Base-by-base conservation (phyloP, 2,113 vertebrate species). In the Salvelinus fontinalis region DNA sequence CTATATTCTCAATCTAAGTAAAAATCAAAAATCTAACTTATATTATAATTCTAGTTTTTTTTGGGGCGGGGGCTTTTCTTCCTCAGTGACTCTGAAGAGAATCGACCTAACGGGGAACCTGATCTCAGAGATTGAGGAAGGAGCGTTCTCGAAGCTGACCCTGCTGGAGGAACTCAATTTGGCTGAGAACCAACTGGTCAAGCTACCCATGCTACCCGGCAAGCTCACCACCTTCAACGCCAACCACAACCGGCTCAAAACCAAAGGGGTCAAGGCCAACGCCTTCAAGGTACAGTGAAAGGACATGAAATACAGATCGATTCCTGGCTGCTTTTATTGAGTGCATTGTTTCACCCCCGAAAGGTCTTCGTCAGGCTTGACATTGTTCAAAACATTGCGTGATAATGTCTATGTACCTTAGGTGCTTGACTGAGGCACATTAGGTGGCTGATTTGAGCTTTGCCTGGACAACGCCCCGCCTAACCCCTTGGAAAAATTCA, bases 91-190 rank as follows among this genome's bases (percentile, higher is more conserved):
- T 76, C 89, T 99, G 86, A 96, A 92, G 92, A 94, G 97, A 92
- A 98, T 99, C 29, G 97, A 99, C 90, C 93, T 99, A 75, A 96
- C 96, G 13, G 97, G 97, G 83, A 99, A 99, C 81, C 57, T 92
- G 57, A 99, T 99, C 89, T 94, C 96, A 75, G 97, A 97, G 85
- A 98, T 99, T 85, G 97, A 99, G 89, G 98, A 99, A 0, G 94
- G 93, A 8, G 95, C 97, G 12, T 99, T 99, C 85, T 93, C 95
- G 71, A 96, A 97, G 71, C 95, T 99, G 48, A 78, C 88, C 16
- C 59, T 95, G 66, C 81, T 99, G 78, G 97, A 99, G 89, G 95
- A 98, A 81, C 93, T 99, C 75, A 93, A 93, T 72, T 92, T 99
- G 75, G 95, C 97, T 79, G 98, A 99, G 89, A 99, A 99, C 86